These are phyloP conservation scores for Cyanistes caeruleus DNA, from an alignment of 2,113 vertebrate species.

Conservation along the genomic window DNA sequence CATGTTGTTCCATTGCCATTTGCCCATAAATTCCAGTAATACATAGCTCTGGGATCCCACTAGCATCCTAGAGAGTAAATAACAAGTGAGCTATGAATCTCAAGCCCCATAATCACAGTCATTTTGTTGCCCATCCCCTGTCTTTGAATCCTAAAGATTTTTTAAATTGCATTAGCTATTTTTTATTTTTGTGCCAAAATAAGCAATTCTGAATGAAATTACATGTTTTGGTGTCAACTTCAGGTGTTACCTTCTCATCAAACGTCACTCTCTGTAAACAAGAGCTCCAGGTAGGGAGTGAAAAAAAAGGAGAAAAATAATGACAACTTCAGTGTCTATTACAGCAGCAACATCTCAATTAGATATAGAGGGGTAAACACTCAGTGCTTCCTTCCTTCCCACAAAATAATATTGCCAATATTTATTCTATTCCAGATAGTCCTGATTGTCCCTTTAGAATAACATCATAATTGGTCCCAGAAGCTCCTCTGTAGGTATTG, in stretches of 20 bases:
- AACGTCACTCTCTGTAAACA: neutral
- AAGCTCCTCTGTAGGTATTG: neutral
- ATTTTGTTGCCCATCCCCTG: neutral
- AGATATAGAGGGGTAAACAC: neutral
- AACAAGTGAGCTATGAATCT: slow-evolving; percentile 37
- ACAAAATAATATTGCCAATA: neutral
- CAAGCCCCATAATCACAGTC: slow-evolving; percentile 24
- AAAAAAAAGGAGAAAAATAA: neutral
- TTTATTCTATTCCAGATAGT: neutral
- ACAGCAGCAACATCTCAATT: neutral
- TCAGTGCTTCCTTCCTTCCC: neutral
- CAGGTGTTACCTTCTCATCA: neutral
- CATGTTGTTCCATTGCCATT: slow-evolving; percentile 21
- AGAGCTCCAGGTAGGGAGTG: neutral
- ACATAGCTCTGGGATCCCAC: slow-evolving; percentile 23
- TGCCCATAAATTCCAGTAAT: slow-evolving; percentile 48
- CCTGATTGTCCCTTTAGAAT: neutral
- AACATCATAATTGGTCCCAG: neutral
- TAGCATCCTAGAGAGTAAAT: slow-evolving; percentile 54
- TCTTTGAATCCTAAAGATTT: neutral
- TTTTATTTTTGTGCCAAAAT: slow-evolving; percentile 24
- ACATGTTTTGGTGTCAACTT: neutral
- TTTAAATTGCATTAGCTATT: neutral
- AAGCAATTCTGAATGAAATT: neutral
- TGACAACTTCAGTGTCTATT: neutral